Conservation (phyloP, 2,888 invertebrate genomes). For the Oscheius myriophilus region DNA sequence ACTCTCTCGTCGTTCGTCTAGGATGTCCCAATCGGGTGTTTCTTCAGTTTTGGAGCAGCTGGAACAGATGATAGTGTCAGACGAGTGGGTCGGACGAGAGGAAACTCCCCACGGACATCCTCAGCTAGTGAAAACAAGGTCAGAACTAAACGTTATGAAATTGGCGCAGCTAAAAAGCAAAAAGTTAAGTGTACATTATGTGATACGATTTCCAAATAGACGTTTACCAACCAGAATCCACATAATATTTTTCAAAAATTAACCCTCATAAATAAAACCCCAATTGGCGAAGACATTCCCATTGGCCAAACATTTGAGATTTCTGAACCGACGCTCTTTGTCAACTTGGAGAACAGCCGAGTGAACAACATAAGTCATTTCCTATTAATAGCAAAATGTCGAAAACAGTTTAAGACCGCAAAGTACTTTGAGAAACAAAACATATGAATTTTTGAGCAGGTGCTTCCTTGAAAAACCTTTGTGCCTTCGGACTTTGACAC, state of each 20-base stretch:
- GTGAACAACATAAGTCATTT: background rate
- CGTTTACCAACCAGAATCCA: no score
- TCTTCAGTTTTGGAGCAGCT: conserved; percentile 57
- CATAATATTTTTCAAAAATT: no score
- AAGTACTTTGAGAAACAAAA: no score
- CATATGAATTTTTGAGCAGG: no score
- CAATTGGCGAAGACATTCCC: no score
- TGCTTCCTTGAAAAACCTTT: no score
- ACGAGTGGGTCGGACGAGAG: conserved; percentile 56
- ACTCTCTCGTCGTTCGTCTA: conserved; percentile 29
- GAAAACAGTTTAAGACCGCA: no score
- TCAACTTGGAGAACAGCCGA: background rate
- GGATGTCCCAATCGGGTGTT: conserved; percentile 39
- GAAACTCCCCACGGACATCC: conserved; percentile 38
- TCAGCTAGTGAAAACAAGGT: conserved; percentile 49
- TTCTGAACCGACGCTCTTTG: background rate
- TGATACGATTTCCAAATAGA: no score
- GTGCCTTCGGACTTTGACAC: no score
- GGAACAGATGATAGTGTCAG: conserved; percentile 64
- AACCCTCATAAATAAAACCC: no score
- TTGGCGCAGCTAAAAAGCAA: background rate
- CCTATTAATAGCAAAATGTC: no score
- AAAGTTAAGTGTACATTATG: background rate
- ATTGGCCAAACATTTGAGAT: background rate
- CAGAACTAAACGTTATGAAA: background rate